These are phyloP conservation scores for Mycetomoellerius zeteki DNA, from an alignment of 1,140 invertebrate genomes.

Conservation along the genomic window DNA sequence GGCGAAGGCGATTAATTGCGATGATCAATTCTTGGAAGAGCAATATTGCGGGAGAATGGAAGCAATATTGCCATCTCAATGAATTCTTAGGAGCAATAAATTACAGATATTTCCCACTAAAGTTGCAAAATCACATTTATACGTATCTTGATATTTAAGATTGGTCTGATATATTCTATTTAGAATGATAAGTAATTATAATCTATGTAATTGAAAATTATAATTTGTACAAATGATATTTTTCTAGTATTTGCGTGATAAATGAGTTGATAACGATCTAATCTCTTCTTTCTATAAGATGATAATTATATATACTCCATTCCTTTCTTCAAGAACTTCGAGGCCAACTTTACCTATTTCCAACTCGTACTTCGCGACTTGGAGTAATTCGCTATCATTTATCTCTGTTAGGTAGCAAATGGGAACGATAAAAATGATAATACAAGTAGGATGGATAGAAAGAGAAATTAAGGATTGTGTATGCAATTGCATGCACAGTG, in stretches of 20 bases:
- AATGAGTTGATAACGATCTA: not conserved
- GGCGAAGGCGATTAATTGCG: constrained; percentile 19
- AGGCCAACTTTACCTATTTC: not conserved
- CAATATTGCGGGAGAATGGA: not conserved
- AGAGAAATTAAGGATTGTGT: not conserved
- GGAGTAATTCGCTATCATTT: constrained; percentile 32
- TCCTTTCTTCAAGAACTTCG: not conserved
- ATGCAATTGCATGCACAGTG: not conserved
- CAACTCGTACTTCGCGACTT: not conserved
- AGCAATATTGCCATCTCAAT: constrained; percentile 5
- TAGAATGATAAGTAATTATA: not conserved
- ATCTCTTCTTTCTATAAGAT: not conserved
- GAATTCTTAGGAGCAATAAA: not conserved
- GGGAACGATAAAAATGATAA: constrained; percentile 47
- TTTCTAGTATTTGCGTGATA: not conserved
- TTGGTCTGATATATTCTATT: not conserved
- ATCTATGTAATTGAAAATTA: not conserved
- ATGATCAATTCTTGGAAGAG: constrained; percentile 13
- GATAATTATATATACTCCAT: not conserved
- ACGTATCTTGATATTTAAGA: not conserved
- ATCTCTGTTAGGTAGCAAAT: constrained; percentile 15
- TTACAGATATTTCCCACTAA: not conserved
- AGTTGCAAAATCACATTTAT: not conserved
- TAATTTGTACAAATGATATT: not conserved
- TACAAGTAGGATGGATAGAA: not conserved